phyloP scores from a whole-genome alignment of 2,113 vertebrate species.

The Eudorcas thomsonii region DNA sequence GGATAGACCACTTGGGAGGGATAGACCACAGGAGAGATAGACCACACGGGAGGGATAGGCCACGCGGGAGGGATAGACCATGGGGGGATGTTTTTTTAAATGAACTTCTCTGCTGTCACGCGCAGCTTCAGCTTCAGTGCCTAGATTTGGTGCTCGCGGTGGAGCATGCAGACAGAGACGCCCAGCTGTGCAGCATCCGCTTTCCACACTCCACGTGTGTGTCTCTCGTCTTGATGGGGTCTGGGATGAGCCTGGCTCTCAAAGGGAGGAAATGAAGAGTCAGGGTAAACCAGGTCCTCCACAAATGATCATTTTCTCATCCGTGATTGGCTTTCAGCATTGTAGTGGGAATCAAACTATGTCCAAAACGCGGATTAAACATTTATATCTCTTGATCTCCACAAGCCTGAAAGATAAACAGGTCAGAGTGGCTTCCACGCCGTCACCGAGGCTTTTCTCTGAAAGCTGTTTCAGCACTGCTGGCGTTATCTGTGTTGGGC shows the following conservation, averaged over 20 bases:
- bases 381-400: neutral
- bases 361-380: neutral
- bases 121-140: neutral
- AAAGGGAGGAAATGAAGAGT: neutral
- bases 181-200: accelerated
- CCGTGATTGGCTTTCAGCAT: neutral
- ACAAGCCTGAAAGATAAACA: neutral
- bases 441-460: neutral
- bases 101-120: neutral
- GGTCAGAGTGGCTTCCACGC: neutral
- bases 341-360: neutral
- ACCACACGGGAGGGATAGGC: neutral
- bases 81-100: neutral
- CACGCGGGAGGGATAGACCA: neutral
- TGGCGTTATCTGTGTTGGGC: no score
- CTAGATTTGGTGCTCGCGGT: neutral
- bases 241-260: neutral
- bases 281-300: neutral
- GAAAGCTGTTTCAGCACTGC: neutral
- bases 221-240: neutral
- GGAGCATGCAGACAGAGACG: neutral
- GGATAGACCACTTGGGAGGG: no score
- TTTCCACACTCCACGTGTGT: neutral
- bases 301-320: neutral
- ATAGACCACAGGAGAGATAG: no score